Percentiles rank a stretch among this genome's conserved stretches.
phyloP scores from a whole-genome alignment of 2,797 vertebrate genomes.

The Poeciliopsis presidionis region DNA sequence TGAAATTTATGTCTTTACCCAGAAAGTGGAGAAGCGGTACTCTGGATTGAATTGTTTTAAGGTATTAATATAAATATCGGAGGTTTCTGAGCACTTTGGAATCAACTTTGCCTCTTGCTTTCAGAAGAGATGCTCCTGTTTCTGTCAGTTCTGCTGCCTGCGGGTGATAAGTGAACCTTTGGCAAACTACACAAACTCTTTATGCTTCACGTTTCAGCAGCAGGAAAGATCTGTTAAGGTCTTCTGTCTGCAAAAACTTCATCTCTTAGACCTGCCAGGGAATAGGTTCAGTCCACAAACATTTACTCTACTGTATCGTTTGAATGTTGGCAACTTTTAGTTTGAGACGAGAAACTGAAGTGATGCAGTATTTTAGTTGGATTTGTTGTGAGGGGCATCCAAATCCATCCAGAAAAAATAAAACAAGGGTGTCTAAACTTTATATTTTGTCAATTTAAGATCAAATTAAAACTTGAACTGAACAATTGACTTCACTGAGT shows the following conservation, averaged over 20 bases:
- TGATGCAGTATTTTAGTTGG: background rate
- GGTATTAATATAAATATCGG: conserved; percentile 52
- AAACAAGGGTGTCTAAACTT: no score
- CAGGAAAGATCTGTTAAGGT: background rate
- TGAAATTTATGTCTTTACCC: conserved; percentile 32
- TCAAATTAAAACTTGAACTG: no score
- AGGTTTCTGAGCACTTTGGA: background rate
- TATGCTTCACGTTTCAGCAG: background rate
- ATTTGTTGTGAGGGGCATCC: background rate
- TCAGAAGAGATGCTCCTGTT: conserved; percentile 5
- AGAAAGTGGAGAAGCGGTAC: conserved; percentile 35
- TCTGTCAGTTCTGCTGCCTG: background rate
- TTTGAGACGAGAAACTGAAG: background rate
- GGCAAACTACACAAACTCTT: background rate
- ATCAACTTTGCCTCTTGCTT: background rate
- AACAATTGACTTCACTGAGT: no score
- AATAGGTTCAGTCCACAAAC: background rate
- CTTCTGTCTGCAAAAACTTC: background rate
- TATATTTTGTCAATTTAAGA: no score
- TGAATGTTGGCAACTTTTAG: background rate
- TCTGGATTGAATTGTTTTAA: background rate
- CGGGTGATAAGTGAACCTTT: background rate
- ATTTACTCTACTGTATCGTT: background rate
- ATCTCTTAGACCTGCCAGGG: background rate
- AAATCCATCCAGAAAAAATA: background rate